Evolutionary conservation across 2,797 vertebrate genomes (phyloP).

Genomic region (Morus bassanus): DNA sequence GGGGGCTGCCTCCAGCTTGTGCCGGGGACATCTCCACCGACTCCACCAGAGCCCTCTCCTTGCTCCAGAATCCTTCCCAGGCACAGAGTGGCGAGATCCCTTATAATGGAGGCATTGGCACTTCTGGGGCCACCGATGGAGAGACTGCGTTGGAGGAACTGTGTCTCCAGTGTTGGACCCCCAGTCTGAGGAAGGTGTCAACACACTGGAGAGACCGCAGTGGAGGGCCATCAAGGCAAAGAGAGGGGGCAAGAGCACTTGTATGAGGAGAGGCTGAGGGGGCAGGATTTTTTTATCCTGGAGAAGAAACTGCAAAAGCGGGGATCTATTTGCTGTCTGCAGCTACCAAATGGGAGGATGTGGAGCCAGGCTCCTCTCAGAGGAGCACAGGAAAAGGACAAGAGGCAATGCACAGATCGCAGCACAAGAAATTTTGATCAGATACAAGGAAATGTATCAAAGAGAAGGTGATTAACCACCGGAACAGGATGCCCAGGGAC

Average conservation of each 20-base stretch:
- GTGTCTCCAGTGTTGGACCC: neutral
- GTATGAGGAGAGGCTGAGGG: neutral
- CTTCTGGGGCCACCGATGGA: neutral
- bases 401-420: neutral
- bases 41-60: neutral
- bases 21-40: neutral
- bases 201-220: neutral
- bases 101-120: neutral
- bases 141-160: neutral
- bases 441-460: neutral
- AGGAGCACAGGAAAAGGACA: neutral
- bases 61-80: neutral
- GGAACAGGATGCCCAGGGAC: neutral
- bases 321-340: neutral
- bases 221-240: neutral
- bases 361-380: neutral
- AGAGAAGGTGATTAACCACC: neutral
- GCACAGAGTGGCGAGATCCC: rapidly evolving
- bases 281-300: neutral
- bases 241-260: neutral
- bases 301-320: neutral
- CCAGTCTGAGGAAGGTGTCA: neutral
- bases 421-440: neutral
- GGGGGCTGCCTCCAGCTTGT: neutral
- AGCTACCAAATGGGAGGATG: neutral